These are phyloP conservation scores for Sebastes dallii DNA, from an alignment of 2,797 vertebrate genomes.

Conservation along the genomic window DNA sequence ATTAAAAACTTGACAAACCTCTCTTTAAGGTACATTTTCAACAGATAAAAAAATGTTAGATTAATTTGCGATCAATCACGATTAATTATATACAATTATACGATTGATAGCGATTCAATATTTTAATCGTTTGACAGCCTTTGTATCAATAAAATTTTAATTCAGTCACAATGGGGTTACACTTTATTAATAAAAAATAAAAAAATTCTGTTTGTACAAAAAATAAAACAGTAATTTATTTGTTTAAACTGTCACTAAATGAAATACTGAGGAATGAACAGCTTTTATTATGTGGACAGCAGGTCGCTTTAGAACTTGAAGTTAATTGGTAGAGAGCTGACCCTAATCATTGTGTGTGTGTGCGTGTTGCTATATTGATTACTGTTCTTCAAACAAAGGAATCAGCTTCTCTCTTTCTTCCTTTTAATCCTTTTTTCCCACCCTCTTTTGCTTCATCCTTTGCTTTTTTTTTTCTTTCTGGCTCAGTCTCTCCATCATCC, in stretches of 20 bases:
- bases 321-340: slow-evolving; percentile 17
- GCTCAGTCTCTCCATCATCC: background rate
- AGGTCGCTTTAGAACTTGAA: background rate
- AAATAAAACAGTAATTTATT: background rate
- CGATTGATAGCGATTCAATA: no score
- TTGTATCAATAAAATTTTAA: no score
- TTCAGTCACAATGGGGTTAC: no score
- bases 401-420: background rate
- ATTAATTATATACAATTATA: no score
- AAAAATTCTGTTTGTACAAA: no score
- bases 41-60: no score
- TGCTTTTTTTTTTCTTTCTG: background rate
- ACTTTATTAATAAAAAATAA: no score
- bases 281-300: slow-evolving; percentile 1
- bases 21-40: no score
- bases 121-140: no score
- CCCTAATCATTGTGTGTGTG: background rate
- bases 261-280: background rate
- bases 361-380: background rate
- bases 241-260: background rate
- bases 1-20: no score
- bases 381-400: slow-evolving; percentile 21
- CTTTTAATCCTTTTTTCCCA: background rate
- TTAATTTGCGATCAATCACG: no score
- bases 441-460: background rate